Evolutionary conservation across 2,113 vertebrate genomes (phyloP).

Genomic region (Actenoides lindsayi): DNA sequence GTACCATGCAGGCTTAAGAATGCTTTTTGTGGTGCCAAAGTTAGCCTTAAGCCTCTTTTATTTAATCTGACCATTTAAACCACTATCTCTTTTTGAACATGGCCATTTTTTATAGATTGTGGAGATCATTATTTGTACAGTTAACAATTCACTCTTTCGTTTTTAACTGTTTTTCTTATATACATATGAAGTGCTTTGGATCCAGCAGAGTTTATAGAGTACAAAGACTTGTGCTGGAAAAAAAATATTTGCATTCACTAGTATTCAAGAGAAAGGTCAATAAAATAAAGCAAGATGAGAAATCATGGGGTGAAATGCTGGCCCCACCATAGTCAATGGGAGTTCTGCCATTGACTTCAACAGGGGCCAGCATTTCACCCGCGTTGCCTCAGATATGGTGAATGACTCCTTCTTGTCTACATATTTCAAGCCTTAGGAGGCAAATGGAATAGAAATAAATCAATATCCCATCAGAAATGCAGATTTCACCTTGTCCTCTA

Average conservation of each 20-base stretch:
- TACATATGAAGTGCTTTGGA: conserved; percentile 48
- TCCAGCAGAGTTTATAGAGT: conserved; percentile 51
- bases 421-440: conserved; percentile 59
- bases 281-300: conserved; percentile 64
- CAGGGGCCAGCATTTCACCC: not conserved
- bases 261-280: conserved; percentile 44
- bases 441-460: conserved; percentile 52
- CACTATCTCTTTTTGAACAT: not conserved
- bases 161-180: conserved; percentile 32
- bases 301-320: conserved; percentile 50
- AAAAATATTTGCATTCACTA: conserved; percentile 44
- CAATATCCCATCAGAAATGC: conserved; percentile 37
- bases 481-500: conserved; percentile 26
- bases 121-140: conserved; percentile 31
- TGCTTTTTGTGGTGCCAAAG: not conserved
- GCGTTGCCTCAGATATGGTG: not conserved
- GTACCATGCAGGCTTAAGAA: conserved; percentile 20
- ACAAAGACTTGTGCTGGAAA: conserved; percentile 59
- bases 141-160: not conserved
- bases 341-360: conserved; percentile 30
- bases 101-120: not conserved
- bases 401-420: conserved; percentile 37
- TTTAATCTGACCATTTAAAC: conserved; percentile 19
- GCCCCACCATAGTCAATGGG: conserved; percentile 35
- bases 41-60: not conserved